A percentile compares a stretch with the other conserved stretches of the same genome.
phyloP scores from a whole-genome alignment of 2,797 vertebrate genomes.

The Carduelis carduelis region DNA sequence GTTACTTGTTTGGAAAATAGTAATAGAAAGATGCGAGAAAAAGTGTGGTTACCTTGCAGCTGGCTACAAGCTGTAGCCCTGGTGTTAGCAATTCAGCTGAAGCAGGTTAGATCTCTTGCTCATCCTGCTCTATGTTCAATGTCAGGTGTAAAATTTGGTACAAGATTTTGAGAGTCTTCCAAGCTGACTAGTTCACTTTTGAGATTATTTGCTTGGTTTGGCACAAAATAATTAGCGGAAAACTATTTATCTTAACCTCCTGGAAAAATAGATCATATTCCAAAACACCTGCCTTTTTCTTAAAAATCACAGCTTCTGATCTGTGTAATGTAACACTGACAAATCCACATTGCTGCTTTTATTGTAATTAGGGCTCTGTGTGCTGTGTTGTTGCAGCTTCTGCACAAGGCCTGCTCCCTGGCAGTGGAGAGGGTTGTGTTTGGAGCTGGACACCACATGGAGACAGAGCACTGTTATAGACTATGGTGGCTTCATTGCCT shows the following conservation, averaged over 20 bases:
- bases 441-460: not conserved
- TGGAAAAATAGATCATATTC: conserved; percentile 50
- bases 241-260: conserved; percentile 6
- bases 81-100: not conserved
- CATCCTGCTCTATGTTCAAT: not conserved
- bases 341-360: conserved; percentile 21
- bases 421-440: not conserved
- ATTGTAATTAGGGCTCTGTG: not conserved
- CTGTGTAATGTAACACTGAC: conserved; percentile 1
- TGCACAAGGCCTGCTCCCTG: not conserved
- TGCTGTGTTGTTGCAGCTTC: not conserved
- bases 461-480: rapidly evolving
- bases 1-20: not conserved
- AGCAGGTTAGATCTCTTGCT: not conserved
- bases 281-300: not conserved
- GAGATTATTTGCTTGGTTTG: not conserved
- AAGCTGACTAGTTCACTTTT: not conserved
- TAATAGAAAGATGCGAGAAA: not conserved
- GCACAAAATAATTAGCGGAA: conserved; percentile 18
- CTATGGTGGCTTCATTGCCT: rapidly evolving
- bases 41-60: not conserved
- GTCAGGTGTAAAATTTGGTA: not conserved
- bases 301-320: not conserved
- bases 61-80: not conserved
- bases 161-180: not conserved